A percentile compares a stretch with the other conserved stretches of the same genome.
Evolutionary conservation across 2,797 vertebrate species (phyloP).

Genomic region (Anguilla megastoma): DNA sequence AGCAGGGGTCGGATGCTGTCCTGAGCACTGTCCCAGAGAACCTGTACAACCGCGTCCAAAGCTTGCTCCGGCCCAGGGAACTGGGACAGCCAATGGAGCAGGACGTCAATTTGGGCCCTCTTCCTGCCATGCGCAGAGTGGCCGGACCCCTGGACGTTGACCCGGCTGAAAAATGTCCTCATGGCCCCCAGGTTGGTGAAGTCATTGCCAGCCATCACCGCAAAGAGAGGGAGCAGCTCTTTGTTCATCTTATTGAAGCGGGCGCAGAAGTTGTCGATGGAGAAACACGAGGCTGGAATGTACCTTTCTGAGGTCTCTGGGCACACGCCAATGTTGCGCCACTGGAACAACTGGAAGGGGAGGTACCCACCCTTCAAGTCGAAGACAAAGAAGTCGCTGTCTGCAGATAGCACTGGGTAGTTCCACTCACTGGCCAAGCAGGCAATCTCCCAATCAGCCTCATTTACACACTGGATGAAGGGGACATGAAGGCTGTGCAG

Average conservation of each 20-base stretch:
- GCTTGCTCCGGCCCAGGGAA: slow-evolving; percentile 74
- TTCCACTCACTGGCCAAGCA: slow-evolving; percentile 87
- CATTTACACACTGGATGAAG: slow-evolving; percentile 84
- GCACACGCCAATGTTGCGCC: slow-evolving; percentile 67
- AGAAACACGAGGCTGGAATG: slow-evolving; percentile 80
- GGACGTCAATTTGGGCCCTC: slow-evolving; percentile 70
- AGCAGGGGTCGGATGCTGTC: slow-evolving; percentile 68
- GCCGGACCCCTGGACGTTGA: slow-evolving; percentile 50
- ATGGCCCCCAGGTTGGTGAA: slow-evolving; percentile 66
- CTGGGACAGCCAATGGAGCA: slow-evolving; percentile 82
- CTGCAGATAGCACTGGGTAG: slow-evolving; percentile 87
- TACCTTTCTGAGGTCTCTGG: slow-evolving; percentile 63
- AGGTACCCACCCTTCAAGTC: slow-evolving; percentile 85
- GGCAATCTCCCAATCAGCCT: slow-evolving; percentile 91
- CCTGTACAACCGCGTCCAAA: slow-evolving; percentile 69
- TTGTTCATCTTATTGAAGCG: slow-evolving; percentile 74
- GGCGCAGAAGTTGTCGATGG: slow-evolving; percentile 71
- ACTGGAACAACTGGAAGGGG: slow-evolving; percentile 82
- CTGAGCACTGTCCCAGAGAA: slow-evolving; percentile 64
- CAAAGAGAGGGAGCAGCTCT: slow-evolving; percentile 84
- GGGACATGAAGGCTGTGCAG: slow-evolving; percentile 74
- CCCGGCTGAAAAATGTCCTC: slow-evolving; percentile 69
- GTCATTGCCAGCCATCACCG: slow-evolving; percentile 87
- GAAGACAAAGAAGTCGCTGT: slow-evolving; percentile 95
- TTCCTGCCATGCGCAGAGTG: slow-evolving; percentile 48